Evolutionary conservation across 2,888 invertebrate species (phyloP), one percentile per base, ranked within the genome.

Genomic region (Zaprionus lineosus): DNA sequence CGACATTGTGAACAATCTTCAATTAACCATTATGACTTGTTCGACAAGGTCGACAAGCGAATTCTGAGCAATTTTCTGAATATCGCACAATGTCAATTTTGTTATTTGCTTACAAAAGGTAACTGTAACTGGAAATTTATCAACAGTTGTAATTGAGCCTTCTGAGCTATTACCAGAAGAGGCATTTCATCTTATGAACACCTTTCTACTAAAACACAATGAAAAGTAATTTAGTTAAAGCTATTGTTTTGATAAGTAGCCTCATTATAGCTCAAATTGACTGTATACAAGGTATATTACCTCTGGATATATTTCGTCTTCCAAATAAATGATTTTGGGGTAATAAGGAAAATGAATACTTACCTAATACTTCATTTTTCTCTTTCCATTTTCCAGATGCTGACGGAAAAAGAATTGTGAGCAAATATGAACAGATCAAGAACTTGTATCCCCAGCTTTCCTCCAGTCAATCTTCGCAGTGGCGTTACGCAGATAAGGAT

Each of bases 211-310:
- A 34, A 43, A 3, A 44, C 7, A 37, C 19, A 24, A 60, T 67
- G 76, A 63, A 65, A 59, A 63, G 70, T 28, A 61, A 47, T 29
- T 36, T 74, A 36, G 18, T 78, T 3, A 64, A 65, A 19, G 50
- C 60, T 4, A 36, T 74, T n/a, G 48, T 72, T 33, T 37, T 74
- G 31, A 61, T 74, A 1, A 63, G 63, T 39, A 62, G 64, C 36
- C 39, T 81, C 7, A 74, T 81, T 29, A 58, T 74, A 18, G 79
- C 63, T n/a, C 83, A 83, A 51, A 83, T 79, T 46, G 44, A 81
- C 39, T 65, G 81, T 40, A 72, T 74, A 40, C 84, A 83, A 77
- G 81, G 84, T 81, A n/a, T n/a, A n/a, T n/a, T n/a, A n/a, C n/a
- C n/a, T n/a, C n/a, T n/a, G n/a, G n/a, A n/a, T n/a, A n/a, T n/a